These are phyloP conservation scores for Drosophila anomelani DNA, from an alignment of 2,888 invertebrate genomes.

Conservation along the genomic window DNA sequence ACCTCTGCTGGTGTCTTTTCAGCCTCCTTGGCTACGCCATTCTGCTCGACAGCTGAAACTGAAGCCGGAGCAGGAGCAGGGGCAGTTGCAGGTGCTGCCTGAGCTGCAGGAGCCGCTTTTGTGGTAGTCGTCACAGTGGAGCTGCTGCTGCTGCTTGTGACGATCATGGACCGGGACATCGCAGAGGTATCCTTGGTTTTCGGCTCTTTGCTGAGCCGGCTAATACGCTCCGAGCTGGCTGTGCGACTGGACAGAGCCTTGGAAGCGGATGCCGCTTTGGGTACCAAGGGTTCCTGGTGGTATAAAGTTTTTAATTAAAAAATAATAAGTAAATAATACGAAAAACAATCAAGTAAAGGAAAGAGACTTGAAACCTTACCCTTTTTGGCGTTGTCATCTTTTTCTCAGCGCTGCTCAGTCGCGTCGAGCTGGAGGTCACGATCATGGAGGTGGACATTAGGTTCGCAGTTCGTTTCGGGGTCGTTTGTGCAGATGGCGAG, in stretches of 20 bases:
- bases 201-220: conserved; percentile 52
- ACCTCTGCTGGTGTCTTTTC: conserved; percentile 36
- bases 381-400: conserved; percentile 83
- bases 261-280: conserved; percentile 69
- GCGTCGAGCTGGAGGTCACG: conserved; percentile 80
- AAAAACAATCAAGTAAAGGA: not conserved
- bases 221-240: conserved; percentile 68
- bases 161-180: conserved; percentile 78
- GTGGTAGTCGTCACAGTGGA: conserved; percentile 29
- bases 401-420: conserved; percentile 79
- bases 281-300: conserved; percentile 67
- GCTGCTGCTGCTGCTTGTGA: conserved; percentile 50
- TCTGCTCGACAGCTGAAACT: conserved; percentile 41
- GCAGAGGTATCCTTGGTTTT: conserved; percentile 58
- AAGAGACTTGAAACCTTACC: conserved; percentile 54
- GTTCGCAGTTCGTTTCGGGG: conserved; percentile 84
- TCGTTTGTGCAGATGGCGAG: conserved; percentile 83
- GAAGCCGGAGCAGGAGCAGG: conserved; percentile 21
- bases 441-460: conserved; percentile 83
- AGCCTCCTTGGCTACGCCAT: conserved; percentile 57
- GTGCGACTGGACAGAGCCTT: conserved; percentile 67
- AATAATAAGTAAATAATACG: not conserved
- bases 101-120: conserved; percentile 20
- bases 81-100: conserved; percentile 11
- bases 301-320: not conserved